Evolutionary conservation across 1,140 invertebrate genomes (phyloP), one percentile per base, ranked within the genome.

Genomic region (Ips nitidus): DNA sequence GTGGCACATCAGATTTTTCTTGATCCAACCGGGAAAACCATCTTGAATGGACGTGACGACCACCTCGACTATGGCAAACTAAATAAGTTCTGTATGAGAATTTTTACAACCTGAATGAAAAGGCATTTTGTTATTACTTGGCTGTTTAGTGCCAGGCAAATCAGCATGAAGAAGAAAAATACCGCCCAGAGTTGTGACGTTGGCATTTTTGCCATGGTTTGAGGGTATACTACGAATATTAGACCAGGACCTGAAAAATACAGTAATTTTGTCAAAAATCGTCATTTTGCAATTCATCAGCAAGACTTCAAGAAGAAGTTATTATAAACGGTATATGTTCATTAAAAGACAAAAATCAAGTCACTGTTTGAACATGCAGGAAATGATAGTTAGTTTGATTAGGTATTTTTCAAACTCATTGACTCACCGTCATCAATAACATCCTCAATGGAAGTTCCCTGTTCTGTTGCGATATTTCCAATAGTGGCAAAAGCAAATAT

Each of bases 41-140:
- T 97, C 94, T 83, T 95, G 91, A 74, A 97, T 90, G 1, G 93
- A 94, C 1, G 94, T 96, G 0, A 95, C 91, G 1, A 97, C 92
- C 1, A 95, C 94, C 84, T 97, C 94, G 41, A 95, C 92, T 61
- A 94, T 92, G 3, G 92, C 92, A 84, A 94, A 93, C 90, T 93
- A 82, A 50, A 82, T 85, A 82, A 75, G 65, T 73, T 63, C 74
- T 74, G 57, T 65, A 73, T 74, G 60, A 76, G 67, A 72, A 69
- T 57, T 40, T 73, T 67, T 69, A 69, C 4, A 68, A 69, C 55
- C 45, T 52, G 62, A 45, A 39, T 56, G 6, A 38, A 52, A 60
- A 8, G n/a, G 52, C n/a, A 41, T 42, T 56, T 55, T 39, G 52
- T 57, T 77, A 76, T 80, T 85, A 95, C 93, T 87, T 95, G 92